Percentiles rank a stretch among this genome's conserved stretches.
These are phyloP conservation scores for Sinhomidia bicolor DNA, from an alignment of 2,888 invertebrate genomes.

Conservation along the genomic window DNA sequence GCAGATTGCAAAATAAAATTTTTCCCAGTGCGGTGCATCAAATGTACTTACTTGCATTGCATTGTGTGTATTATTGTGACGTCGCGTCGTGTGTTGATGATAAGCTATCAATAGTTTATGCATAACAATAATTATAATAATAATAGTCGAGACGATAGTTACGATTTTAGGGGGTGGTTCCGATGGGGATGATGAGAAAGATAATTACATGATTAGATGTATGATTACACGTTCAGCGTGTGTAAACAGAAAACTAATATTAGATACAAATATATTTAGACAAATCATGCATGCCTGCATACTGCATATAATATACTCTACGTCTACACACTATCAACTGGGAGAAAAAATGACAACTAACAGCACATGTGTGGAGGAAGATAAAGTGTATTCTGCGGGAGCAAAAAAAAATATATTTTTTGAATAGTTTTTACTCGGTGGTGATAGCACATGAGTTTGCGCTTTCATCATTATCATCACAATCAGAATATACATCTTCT, in stretches of 20 bases:
- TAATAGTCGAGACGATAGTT: not conserved
- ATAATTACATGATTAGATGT: conserved; percentile 60
- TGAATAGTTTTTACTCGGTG: too few relatives aligned
- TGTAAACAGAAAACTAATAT: conserved; percentile 50
- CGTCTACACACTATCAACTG: too few relatives aligned
- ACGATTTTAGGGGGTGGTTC: conserved; percentile 46
- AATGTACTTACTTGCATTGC: too few relatives aligned
- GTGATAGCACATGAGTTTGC: not conserved
- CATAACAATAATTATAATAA: conserved; percentile 27
- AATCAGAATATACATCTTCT: too few relatives aligned
- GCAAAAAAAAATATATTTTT: too few relatives aligned
- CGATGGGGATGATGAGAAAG: conserved; percentile 30
- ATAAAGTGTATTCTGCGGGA: too few relatives aligned
- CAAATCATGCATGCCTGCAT: conserved; percentile 51
- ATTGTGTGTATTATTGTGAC: too few relatives aligned
- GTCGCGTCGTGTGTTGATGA: conserved; percentile 30
- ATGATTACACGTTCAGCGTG: conserved; percentile 44
- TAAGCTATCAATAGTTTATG: conserved; percentile 11
- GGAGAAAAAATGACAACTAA: not conserved
- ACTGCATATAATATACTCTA: too few relatives aligned
- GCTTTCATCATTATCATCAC: not conserved
- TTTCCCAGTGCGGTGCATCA: too few relatives aligned
- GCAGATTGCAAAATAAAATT: too few relatives aligned
- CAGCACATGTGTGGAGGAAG: not conserved
- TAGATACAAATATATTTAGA: conserved; percentile 44